Conservation (phyloP, 2,888 invertebrate species). For the Luffia ferchaultella region DNA sequence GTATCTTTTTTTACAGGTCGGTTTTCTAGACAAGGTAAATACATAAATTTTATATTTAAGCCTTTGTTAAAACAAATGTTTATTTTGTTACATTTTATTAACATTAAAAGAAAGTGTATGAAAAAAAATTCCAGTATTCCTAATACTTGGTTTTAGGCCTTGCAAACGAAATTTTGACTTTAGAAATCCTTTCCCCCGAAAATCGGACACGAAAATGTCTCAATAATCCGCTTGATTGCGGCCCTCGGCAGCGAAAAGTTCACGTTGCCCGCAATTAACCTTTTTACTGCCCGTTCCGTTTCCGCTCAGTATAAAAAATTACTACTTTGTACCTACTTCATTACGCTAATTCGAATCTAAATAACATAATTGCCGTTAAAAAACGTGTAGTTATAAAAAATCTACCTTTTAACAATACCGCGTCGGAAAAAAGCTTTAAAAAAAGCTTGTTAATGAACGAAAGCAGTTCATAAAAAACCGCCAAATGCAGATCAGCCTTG, state of each 20-base stretch:
- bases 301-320: background rate
- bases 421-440: background rate
- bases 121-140: no score
- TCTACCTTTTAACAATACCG: background rate
- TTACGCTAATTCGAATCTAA: background rate
- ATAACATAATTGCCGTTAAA: background rate
- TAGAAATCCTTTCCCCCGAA: no score
- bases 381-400: no score
- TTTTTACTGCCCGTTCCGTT: background rate
- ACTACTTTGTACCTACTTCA: background rate
- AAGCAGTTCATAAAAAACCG: background rate
- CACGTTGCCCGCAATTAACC: background rate
- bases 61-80: no score
- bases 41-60: no score
- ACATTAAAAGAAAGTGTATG: no score
- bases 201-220: background rate
- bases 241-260: background rate
- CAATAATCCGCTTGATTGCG: no score
- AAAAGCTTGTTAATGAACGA: background rate
- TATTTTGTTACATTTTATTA: no score
- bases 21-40: no score
- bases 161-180: no score
- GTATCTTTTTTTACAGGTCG: no score
- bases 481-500: background rate
- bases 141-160: no score